Evolutionary conservation across 2,797 vertebrate genomes (phyloP), one percentile per base, ranked within the genome.

Genomic region (Sylvilagus floridanus): DNA sequence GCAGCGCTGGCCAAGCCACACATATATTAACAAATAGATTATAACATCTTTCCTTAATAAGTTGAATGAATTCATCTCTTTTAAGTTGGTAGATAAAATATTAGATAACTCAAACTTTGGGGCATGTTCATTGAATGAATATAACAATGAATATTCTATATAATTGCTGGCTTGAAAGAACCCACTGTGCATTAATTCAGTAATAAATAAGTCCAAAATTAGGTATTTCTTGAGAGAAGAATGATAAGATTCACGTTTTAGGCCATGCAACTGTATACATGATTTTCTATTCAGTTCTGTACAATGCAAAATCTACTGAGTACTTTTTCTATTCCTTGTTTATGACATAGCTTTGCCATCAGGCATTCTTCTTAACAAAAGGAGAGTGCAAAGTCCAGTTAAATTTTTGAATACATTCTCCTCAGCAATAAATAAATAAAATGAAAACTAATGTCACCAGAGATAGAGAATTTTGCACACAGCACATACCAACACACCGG

Each of bases 401-500:
- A 72, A 79, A 76, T 42, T 94, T 60, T 78, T 92, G 12, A 84
- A 32, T 37, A 69, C 47, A 30, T 26, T 73, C 73, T 86, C 54
- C 4, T 92, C 47, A 76, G 76, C n/a, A 84, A 28, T 66, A 77
- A 76, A 7, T 63, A 84, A 52, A 66, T 72, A 77, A 66, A 83
- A 37, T 54, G 21, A 77, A 77, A 72, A 68, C 26, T 77, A 82
- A 30, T 30, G 30, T 65, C 28, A 66, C 50, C 21, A 72, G 19
- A 89, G 5, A 19, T 24, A 82, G 52, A 52, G 13, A 13, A 73
- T 84, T 73, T 91, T 68, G 60, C 7, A 54, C 12, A 37, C 2
- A 32, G 35, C 14, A 60, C 9, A 75, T 22, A 75, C 47, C 60
- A 42, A 77, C 32, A 73, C 16, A 47, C 28, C 50, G 28, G 84